These are phyloP conservation scores for Scortum barcoo DNA, from an alignment of 2,113 vertebrate genomes.

Conservation along the genomic window DNA sequence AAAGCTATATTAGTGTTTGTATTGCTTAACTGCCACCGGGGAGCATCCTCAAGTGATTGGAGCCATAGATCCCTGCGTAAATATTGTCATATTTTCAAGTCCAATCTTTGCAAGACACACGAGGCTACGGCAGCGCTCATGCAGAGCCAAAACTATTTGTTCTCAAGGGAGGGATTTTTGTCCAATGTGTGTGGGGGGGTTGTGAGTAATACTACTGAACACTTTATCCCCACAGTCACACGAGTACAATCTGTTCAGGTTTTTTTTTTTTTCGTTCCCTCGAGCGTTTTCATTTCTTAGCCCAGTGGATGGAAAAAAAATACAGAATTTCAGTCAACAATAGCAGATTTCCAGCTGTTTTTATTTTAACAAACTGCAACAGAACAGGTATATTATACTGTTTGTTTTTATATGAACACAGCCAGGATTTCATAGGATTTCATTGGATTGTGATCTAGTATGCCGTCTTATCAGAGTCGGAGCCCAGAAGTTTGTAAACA, in stretches of 20 bases:
- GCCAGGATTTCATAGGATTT: neutral
- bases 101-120: conserved; percentile 17
- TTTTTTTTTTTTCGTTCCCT: neutral
- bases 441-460: neutral
- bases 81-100: conserved; percentile 33
- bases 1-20: neutral
- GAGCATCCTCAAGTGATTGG: neutral
- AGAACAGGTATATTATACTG: neutral
- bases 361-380: too few relatives aligned
- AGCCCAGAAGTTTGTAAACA: neutral
- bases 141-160: conserved; percentile 38
- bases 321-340: neutral
- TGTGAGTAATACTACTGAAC: conserved; percentile 52
- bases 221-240: conserved; percentile 56
- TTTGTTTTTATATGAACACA: neutral
- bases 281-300: conserved; percentile 5
- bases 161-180: conserved; percentile 20
- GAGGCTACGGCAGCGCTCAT: neutral
- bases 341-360: neutral
- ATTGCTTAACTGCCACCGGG: neutral
- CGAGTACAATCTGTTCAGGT: conserved; percentile 39
- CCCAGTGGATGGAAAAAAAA: neutral
- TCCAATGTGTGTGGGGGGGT: neutral
- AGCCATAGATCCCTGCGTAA: conserved; percentile 9
- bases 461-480: neutral